Conservation (phyloP, 2,888 invertebrate genomes). For the Campoplex nolae region DNA sequence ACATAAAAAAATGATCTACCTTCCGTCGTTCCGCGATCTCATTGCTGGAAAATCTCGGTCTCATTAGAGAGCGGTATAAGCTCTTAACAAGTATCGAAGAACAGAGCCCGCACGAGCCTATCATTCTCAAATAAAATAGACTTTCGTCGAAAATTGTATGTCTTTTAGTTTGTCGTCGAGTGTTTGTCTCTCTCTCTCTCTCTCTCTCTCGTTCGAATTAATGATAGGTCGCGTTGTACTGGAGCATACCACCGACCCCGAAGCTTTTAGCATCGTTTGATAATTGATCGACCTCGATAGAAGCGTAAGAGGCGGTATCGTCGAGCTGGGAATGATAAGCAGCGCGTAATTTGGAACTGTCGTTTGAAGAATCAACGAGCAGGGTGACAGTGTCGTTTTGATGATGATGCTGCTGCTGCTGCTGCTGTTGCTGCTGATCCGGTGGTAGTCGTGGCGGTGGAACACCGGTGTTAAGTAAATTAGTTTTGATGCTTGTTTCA, state of each 20-base stretch:
- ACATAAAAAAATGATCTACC: conserved; percentile 21
- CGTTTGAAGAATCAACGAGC: conserved; percentile 58
- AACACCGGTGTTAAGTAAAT: conserved; percentile 42
- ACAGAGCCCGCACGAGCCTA: neutral
- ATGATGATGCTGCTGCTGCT: neutral
- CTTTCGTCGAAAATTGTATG: neutral
- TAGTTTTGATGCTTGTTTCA: conserved; percentile 18
- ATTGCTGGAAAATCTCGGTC: neutral
- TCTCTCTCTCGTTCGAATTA: conserved; percentile 72
- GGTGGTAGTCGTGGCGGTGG: conserved; percentile 67
- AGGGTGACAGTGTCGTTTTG: conserved; percentile 44
- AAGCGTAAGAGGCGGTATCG: conserved; percentile 75
- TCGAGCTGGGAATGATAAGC: conserved; percentile 77
- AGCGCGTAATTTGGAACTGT: conserved; percentile 72
- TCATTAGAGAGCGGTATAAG: neutral
- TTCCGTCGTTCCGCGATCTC: neutral
- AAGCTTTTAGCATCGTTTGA: conserved; percentile 79
- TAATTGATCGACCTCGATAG: conserved; percentile 77
- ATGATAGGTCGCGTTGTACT: conserved; percentile 83
- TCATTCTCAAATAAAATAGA: neutral
- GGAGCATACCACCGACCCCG: conserved; percentile 79
- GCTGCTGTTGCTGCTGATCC: conserved; percentile 28
- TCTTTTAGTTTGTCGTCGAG: neutral
- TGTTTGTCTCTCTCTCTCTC: too few species aligned
- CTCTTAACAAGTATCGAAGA: neutral